Evolutionary conservation across 2,888 invertebrate species (phyloP), one percentile per base, ranked within the genome.

Genomic region (Elegia similella): DNA sequence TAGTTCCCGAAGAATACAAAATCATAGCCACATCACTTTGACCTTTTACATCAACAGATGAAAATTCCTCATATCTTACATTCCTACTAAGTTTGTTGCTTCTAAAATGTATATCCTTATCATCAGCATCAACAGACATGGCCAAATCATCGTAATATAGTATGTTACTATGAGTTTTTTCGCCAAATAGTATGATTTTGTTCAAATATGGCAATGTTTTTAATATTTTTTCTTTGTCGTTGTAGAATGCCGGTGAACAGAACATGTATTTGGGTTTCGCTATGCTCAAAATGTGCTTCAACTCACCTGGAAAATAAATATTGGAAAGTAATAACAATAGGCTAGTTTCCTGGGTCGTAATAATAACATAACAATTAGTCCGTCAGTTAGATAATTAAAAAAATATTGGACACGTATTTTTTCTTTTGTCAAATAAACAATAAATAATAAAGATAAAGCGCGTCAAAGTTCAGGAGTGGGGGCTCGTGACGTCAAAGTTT

Each of bases 211-310:
- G 29, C 1, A 65, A 15, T 0, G 65, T 61, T 64, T 69, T 69
- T 15, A 78, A 69, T 0, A 60, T 58, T 29, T 60, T 61, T 5
- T 60, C 60, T 42, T 71, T 67, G 12, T 10, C n/a, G n/a, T 70
- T 70, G 16, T 75, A 59, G 3, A 68, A 59, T 5, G 73, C 59
- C 42, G 81, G 78, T 0, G 95, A 94, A 30, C 93, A 90, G 67
- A 95, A 93, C 50, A 95, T 84, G 16, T 93, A 69, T 68, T 92
- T 93, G 30, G 95, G 95, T 68, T 93, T 93, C 0, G 95, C 93
- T 59, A 95, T 88, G 58, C 86, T 92, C 13, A 94, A 70, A 0
- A 93, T 92, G 73, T 95, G 95, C 59, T 89, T 74, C 6, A 95
- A 73, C 84, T 95, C 95, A 65, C 89, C 94, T 94, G 75, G 42